A percentile compares a stretch with the other conserved stretches of the same genome.
These are phyloP conservation scores for Trichosurus vulpecula DNA, from an alignment of 2,797 vertebrate species.

Conservation along the genomic window DNA sequence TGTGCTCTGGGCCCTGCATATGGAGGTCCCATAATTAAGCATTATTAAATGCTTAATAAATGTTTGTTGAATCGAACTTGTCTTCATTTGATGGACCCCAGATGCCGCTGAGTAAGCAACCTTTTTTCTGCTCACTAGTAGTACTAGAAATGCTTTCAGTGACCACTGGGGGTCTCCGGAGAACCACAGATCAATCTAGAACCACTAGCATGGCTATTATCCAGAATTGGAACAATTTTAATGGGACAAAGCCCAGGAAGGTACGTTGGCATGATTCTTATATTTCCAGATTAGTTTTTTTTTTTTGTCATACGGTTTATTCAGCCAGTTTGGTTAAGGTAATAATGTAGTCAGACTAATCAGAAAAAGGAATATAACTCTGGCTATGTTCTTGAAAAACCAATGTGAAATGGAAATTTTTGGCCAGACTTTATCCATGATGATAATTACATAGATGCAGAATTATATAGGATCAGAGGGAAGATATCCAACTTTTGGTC, in stretches of 20 bases:
- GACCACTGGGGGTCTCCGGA: slow-evolving; percentile 71
- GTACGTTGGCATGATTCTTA: slow-evolving; percentile 9
- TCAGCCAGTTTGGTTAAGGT: not conserved
- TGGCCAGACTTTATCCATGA: not conserved
- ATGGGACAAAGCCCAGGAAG: not conserved
- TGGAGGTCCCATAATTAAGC: not conserved
- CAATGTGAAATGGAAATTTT: not conserved
- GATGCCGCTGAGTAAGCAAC: not conserved
- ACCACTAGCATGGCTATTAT: not conserved
- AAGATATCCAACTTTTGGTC: not conserved
- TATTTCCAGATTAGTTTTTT: slow-evolving; percentile 24
- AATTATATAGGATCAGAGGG: not conserved
- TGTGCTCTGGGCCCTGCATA: not conserved
- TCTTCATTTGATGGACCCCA: not conserved
- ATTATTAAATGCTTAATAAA: not conserved
- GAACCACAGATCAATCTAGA: slow-evolving; percentile 55
- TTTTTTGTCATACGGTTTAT: not conserved
- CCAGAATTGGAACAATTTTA: slow-evolving; percentile 8
- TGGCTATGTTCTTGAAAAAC: not conserved
- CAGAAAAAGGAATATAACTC: not conserved
- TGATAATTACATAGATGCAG: not conserved
- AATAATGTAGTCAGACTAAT: not conserved
- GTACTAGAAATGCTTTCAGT: not conserved
- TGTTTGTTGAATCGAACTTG: not conserved
- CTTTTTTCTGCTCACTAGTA: not conserved